These are phyloP conservation scores for Hydrolagus affinis DNA, from an alignment of 2,113 vertebrate genomes.

Conservation along the genomic window DNA sequence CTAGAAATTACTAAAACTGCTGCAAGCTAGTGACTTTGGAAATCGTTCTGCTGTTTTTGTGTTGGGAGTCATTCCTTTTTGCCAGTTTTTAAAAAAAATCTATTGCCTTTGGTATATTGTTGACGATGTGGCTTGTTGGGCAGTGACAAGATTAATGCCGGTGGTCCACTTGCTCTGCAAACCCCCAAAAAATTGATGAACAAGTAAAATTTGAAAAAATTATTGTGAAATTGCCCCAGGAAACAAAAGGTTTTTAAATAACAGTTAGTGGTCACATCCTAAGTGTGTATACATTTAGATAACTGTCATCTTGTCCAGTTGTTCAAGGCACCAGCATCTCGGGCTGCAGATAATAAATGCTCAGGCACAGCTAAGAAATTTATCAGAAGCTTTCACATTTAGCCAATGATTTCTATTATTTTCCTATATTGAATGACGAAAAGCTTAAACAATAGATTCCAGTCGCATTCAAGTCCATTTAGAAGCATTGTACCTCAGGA, in stretches of 20 bases:
- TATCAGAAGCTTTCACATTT: not conserved
- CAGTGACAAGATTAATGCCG: not conserved
- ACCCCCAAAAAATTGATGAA: not conserved
- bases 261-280: not conserved
- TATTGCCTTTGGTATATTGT: conserved; percentile 1
- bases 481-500: not conserved
- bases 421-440: not conserved
- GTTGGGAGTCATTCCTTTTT: not conserved
- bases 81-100: not conserved
- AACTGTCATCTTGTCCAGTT: not conserved
- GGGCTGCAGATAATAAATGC: not conserved
- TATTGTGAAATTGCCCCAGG: not conserved
- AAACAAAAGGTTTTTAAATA: not conserved
- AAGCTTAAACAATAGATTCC: not conserved
- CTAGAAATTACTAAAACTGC: conserved; percentile 3
- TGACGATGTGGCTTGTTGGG: not conserved
- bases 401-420: not conserved
- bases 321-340: not conserved
- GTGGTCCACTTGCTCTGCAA: not conserved
- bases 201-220: not conserved
- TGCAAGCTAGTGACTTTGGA: not conserved
- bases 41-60: not conserved
- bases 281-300: not conserved
- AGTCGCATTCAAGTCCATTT: not conserved
- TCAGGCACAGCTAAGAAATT: not conserved